Evolutionary conservation across 2,797 vertebrate genomes (phyloP), one percentile per base, ranked within the genome.

Genomic region (Enteromius mattozi): DNA sequence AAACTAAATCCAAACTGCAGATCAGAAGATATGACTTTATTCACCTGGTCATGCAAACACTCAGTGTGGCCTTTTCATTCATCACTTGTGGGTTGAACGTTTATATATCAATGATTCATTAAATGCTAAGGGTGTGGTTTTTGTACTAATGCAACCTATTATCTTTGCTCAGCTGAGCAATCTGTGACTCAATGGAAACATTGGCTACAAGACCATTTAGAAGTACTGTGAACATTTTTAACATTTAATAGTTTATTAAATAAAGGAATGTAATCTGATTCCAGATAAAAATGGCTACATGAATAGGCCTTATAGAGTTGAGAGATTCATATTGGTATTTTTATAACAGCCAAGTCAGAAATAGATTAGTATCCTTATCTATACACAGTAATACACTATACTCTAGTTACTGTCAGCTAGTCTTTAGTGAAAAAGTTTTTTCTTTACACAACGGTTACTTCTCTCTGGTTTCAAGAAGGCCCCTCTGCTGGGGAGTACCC

Each of bases 391-490:
- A 35, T 35, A 35, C 17, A 66, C 9, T 75, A 24, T 65, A 45
- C 35, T 37, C 42, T 13, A 27, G 19, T 51, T 40, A 7, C 16
- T 24, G 35, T 49, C 79, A 75, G 74, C 35, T 70, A 81, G 65
- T 6, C 76, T 27, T n/a, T 33, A 75, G 42, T 37, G 66, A 71
- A 72, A 47, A 35, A 21, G 27, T n/a, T 80, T 85, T 68, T 68
- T 56, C 65, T 77, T 16, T 70, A 65, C 56, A 77, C 49, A 83
- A 86, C 27, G 4, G 51, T 49, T 83, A 72, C 47, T 77, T 21
- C 6, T 77, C 63, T 85, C 81, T 63, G 30, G 65, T 88, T 88
- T 66, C 78, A 65, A 47, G 27, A 70, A 27, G 3, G 65, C n/a
- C 42, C 49, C 17, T 69, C 56, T 12, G 42, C 59, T 59, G 49